Evolutionary conservation across 2,888 invertebrate genomes (phyloP).

Genomic region (Pseudococcus viburni): DNA sequence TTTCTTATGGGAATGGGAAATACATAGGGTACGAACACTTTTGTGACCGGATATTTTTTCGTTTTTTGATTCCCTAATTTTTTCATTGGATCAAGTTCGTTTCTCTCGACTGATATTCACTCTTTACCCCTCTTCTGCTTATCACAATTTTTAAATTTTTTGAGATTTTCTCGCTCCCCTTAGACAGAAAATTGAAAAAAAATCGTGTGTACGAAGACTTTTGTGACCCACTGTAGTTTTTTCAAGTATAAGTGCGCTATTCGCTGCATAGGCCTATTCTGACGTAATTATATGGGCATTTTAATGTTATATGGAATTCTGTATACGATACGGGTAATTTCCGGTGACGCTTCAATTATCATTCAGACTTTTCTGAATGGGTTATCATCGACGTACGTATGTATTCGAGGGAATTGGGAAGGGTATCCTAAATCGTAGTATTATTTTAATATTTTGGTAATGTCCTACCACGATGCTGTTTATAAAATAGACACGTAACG

Average conservation of each 20-base stretch:
- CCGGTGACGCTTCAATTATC: neutral
- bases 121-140: no score
- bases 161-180: no score
- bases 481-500: neutral
- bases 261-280: neutral
- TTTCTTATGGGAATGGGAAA: no score
- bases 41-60: no score
- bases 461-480: neutral
- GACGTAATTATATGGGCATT: constrained; percentile 28
- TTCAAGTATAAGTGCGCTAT: neutral
- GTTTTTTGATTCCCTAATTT: no score
- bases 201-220: no score
- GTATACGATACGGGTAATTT: neutral
- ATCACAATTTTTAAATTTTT: no score
- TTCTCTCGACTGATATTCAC: no score
- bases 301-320: neutral
- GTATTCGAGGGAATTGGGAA: neutral
- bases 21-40: no score
- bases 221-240: no score
- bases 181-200: no score
- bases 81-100: no score
- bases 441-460: neutral
- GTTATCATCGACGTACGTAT: neutral
- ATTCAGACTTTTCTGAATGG: neutral
- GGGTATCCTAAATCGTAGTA: neutral